phyloP scores from a whole-genome alignment of 2,113 vertebrate genomes.

The Tenebrosternarchus preto region DNA sequence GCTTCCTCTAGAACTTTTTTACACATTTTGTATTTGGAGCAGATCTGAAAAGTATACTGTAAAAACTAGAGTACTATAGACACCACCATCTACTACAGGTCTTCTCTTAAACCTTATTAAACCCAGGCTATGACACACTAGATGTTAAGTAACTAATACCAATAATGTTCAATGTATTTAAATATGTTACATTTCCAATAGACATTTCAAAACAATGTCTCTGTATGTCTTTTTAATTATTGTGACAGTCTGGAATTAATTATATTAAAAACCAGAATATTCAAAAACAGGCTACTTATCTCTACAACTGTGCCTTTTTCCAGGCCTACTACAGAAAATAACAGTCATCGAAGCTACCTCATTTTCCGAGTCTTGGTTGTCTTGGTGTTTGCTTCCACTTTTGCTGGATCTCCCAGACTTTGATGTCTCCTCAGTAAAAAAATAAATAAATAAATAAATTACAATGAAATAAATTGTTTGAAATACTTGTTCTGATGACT shows the following conservation, averaged over 20 bases:
- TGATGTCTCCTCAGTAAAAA: background rate
- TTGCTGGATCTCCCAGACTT: constrained; percentile 84
- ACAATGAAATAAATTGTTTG: background rate
- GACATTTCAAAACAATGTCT: no score
- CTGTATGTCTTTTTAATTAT: no score
- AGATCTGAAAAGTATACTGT: no score
- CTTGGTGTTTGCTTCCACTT: constrained; percentile 80
- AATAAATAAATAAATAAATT: background rate
- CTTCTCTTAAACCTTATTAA: constrained; percentile 7
- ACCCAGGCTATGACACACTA: background rate
- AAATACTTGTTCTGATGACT: background rate
- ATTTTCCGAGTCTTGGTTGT: constrained; percentile 76
- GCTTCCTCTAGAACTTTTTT: no score
- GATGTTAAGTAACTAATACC: background rate
- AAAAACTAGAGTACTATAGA: background rate
- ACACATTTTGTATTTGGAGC: no score
- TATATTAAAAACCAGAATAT: no score
- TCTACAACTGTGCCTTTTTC: no score
- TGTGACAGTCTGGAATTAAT: no score
- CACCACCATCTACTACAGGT: background rate
- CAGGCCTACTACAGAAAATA: background rate
- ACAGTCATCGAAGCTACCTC: constrained; percentile 73
- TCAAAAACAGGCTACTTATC: no score
- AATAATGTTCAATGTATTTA: background rate
- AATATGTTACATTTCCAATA: background rate